These are phyloP conservation scores for Peromyscus maniculatus DNA, from an alignment of 2,113 vertebrate genomes.

Conservation along the genomic window DNA sequence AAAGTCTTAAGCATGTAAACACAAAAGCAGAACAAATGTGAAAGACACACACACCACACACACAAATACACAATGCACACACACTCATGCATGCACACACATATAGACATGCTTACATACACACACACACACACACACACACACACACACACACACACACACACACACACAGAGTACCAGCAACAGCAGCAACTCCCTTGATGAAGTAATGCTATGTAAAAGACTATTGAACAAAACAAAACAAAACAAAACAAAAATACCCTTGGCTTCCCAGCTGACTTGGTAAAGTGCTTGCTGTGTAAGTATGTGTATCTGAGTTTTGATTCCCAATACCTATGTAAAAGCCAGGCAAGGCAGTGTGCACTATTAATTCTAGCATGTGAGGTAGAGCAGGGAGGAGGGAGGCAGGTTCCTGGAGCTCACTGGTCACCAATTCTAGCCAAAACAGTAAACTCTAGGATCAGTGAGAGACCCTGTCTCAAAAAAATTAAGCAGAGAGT, in stretches of 20 bases:
- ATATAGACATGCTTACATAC: background rate
- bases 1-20: background rate
- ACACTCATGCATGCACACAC: background rate
- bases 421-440: background rate
- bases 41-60: background rate
- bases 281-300: background rate
- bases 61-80: background rate
- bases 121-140: background rate
- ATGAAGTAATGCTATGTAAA: background rate
- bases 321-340: background rate
- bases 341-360: background rate
- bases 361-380: background rate
- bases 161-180: background rate
- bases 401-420: background rate
- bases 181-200: background rate
- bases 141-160: background rate
- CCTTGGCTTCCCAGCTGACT: background rate
- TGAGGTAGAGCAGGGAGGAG: background rate
- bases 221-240: background rate
- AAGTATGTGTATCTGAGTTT: background rate
- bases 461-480: background rate
- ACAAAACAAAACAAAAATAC: background rate
- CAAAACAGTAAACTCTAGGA: background rate
- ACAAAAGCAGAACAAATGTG: background rate
- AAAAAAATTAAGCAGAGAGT: background rate